Evolutionary conservation across 2,888 invertebrate species (phyloP), one percentile per base, ranked within the genome.

Genomic region (Sesia bembeciformis): DNA sequence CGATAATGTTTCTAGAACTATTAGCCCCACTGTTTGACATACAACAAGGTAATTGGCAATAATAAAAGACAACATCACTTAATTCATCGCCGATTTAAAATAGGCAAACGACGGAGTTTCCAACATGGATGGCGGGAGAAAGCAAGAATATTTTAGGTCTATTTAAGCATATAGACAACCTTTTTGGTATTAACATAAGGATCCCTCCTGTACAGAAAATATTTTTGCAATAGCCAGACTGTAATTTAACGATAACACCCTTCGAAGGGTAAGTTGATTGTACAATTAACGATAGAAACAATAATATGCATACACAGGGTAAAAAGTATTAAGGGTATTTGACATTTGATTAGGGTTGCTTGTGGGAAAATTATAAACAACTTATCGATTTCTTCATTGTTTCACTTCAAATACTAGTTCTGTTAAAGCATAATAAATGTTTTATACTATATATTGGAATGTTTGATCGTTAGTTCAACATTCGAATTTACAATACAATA

Each of bases 91-190:
- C 7, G 8, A 46, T 46, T 75, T 74, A 73, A 74, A 70, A 68
- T 68, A 67, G 72, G 68, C 64, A 71, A 75, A 73, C 64, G 58
- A 61, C 63, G 56, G 58, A 67, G 60, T 68, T 69, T 65, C 67
- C 65, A 67, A 66, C 54, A 69, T 71, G 66, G 62, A 68, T 50
- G 60, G 67, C 67, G 58, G 3, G 23, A 46, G 8, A 46, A 6
- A 46, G 23, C 46, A 23, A 23, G 1, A 23, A 23, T 23, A 3
- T 4, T 46, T 46, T 46, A 5, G 8, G 46, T 7, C 4, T 5
- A 23, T 8, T 46, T 46, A n/a, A 46, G 23, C 23, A 8, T 23
- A 46, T 8, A 46, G 8, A 46, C 46, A 23, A 4, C 46, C 46
- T 46, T 46, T 7, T 46, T 8, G 7, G 8, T 8, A 8, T 46